phyloP scores from a whole-genome alignment of 2,888 invertebrate genomes.

The Venusia cambrica region DNA sequence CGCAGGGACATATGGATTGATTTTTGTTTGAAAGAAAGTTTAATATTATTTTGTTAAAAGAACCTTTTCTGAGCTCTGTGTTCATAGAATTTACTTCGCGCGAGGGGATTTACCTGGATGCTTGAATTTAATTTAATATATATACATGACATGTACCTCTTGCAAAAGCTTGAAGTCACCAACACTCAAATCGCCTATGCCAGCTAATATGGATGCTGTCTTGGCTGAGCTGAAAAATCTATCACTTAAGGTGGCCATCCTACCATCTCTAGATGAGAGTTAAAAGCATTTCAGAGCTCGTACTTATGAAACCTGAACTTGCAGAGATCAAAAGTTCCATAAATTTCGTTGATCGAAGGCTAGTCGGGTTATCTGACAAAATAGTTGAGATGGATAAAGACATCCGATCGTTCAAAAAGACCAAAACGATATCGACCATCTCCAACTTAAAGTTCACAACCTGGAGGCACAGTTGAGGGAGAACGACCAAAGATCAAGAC shows the following conservation, averaged over 20 bases:
- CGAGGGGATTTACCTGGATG: too few species aligned
- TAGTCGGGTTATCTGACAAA: background rate
- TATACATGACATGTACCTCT: too few species aligned
- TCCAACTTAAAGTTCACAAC: background rate
- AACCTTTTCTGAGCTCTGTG: too few species aligned
- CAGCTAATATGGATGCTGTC: slow-evolving; percentile 2
- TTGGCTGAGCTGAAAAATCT: background rate
- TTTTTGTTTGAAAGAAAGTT: too few species aligned
- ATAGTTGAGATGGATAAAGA: slow-evolving; percentile 4
- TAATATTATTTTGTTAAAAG: too few species aligned
- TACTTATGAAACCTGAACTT: slow-evolving; percentile 3
- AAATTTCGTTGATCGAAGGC: slow-evolving; percentile 2
- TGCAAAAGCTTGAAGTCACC: background rate
- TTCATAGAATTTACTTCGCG: too few species aligned
- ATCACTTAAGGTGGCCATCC: background rate
- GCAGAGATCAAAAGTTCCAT: slow-evolving; percentile 1
- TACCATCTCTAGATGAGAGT: background rate
- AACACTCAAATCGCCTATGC: background rate
- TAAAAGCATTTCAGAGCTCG: background rate
- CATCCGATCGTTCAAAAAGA: slow-evolving; percentile 1
- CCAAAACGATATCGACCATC: slow-evolving; percentile 2
- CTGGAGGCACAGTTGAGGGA: background rate
- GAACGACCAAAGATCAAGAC: slow-evolving; percentile 5
- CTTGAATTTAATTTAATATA: too few species aligned
- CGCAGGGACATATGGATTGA: too few species aligned